Conservation (phyloP, 2,113 vertebrate species). For the Lophura nycthemera region DNA sequence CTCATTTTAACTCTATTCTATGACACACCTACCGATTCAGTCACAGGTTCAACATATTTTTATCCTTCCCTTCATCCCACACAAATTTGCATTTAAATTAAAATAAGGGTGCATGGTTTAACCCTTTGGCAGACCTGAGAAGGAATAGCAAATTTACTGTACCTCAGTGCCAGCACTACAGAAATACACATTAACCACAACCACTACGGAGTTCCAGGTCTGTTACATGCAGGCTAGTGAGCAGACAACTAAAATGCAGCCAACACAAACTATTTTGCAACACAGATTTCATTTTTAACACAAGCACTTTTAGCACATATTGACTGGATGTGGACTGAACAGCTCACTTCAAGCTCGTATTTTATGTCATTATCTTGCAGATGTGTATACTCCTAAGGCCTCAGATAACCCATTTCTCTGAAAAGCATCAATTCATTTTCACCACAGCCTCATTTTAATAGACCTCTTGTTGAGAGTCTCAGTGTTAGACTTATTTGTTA, state of each 20-base stretch:
- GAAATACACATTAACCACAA: neutral
- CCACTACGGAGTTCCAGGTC: neutral
- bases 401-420: neutral
- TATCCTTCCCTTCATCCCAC: neutral
- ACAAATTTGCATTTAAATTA: neutral
- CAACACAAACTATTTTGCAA: neutral
- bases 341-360: neutral
- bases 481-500: neutral
- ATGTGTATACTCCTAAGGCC: no score
- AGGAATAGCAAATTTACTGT: neutral
- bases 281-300: neutral
- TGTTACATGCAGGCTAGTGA: neutral
- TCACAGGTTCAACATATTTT: neutral
- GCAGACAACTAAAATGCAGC: neutral
- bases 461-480: neutral
- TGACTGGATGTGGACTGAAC: neutral
- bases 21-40: accelerated
- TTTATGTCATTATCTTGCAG: no score
- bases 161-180: neutral
- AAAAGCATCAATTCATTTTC: neutral
- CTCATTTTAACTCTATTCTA: neutral
- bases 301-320: neutral
- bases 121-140: neutral
- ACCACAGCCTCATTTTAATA: neutral
- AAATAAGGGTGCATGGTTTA: neutral